Base-by-base conservation (phyloP, 23 tunicate species). In the Phallusia fumigata region DNA sequence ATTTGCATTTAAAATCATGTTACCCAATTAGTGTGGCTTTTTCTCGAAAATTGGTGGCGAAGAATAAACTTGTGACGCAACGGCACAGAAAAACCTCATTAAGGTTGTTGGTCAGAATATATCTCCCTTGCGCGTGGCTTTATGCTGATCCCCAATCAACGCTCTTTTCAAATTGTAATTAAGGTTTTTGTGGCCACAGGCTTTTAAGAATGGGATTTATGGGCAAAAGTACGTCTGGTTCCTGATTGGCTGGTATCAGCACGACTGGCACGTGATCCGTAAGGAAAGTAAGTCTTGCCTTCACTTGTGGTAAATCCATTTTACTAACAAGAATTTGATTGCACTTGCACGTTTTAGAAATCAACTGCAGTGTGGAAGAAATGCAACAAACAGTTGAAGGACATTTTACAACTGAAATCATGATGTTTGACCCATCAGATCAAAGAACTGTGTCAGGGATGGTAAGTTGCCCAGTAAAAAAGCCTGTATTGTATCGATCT, bases 241-340 rank as follows among this genome's bases (percentile, higher is more conserved):
- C 35, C 79, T 83, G 18, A 83, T 83, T 49, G 86, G 86, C 22
- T 83, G 86, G 86, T 83, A 83, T 50, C 73, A 74, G 34, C 75
- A 74, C 47, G 86, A 73, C n/a, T 83, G 86, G 86, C 52, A 83
- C 69, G 49, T 33, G 40, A 73, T 64, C 36, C 36, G 32, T 15
- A 49, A 83, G 47, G 51, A 80, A 31, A 52, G 83, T 80, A 52
- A 80, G 80, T 77, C 30, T 16, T 21, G 28, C 13, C 26, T 13
- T 58, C 47, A 40, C 47, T 3, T 10, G 47, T 10, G 5, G 47
- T 5, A 40, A 40, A 40, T 40, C 47, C 5, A 40, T 3, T 3
- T 40, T 3, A 3, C 5, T 3, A 40, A 40, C 10, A 40, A 40
- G 5, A 40, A 40, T 10, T 40, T 5, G 10, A 40, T 40, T 40